These are phyloP conservation scores for Agrypnia vestita DNA, from an alignment of 1,140 invertebrate species.

Conservation along the genomic window DNA sequence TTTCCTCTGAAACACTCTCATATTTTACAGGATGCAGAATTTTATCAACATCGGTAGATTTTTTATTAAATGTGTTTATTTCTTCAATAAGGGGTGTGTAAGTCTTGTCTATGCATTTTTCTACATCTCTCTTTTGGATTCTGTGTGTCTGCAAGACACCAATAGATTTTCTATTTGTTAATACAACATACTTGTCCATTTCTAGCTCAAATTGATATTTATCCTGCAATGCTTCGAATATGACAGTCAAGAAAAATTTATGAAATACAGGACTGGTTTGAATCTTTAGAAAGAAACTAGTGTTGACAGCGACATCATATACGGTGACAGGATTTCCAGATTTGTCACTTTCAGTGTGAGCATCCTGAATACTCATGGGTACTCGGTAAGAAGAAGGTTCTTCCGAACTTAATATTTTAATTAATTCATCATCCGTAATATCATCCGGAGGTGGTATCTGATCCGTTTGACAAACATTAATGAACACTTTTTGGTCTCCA, in stretches of 20 bases:
- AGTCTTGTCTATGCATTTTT: conserved; percentile 64
- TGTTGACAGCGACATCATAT: conserved; percentile 86
- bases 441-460: conserved; percentile 87
- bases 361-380: conserved; percentile 91
- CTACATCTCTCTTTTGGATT: conserved; percentile 79
- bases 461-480: conserved; percentile 85
- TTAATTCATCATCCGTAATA: conserved; percentile 83
- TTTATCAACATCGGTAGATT: conserved; percentile 7
- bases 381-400: conserved; percentile 82
- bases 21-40: not conserved
- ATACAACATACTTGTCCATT: conserved; percentile 74
- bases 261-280: conserved; percentile 80
- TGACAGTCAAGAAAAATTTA: conserved; percentile 83
- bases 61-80: conserved; percentile 61
- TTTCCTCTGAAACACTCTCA: conserved; percentile 19
- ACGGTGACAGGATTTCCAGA: conserved; percentile 79
- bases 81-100: conserved; percentile 74
- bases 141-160: conserved; percentile 83
- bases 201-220: conserved; percentile 83
- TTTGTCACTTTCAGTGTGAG: conserved; percentile 86
- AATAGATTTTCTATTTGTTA: conserved; percentile 78
- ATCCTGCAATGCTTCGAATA: conserved; percentile 82
- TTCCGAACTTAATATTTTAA: conserved; percentile 81
- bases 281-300: conserved; percentile 81
- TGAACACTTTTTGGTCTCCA: conserved; percentile 82